These are phyloP conservation scores for Poecilia gillii DNA, from an alignment of 2,797 vertebrate species.

Conservation along the genomic window DNA sequence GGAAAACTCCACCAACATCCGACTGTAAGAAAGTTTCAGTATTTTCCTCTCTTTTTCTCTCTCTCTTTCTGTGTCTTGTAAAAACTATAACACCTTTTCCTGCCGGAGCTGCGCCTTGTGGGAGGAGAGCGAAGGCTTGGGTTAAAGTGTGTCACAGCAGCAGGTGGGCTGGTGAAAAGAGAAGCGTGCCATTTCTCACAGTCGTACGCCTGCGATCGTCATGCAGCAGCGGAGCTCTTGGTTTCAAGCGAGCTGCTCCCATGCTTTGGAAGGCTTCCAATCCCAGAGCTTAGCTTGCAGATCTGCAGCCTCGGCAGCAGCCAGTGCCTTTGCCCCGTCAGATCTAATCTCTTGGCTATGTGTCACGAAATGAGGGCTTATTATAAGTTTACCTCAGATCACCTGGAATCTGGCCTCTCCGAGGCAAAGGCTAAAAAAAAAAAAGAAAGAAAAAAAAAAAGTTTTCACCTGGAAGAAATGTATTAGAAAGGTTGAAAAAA, in stretches of 20 bases:
- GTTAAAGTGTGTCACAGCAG: slow-evolving; percentile 18
- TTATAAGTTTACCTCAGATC: slow-evolving; percentile 76
- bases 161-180: slow-evolving; percentile 28
- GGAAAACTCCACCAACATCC: slow-evolving; percentile 49
- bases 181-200: slow-evolving; percentile 31
- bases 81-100: slow-evolving; percentile 10
- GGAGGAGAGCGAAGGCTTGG: slow-evolving; percentile 28
- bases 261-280: slow-evolving; percentile 68
- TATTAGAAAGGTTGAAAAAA: neutral
- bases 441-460: slow-evolving; percentile 16
- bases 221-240: slow-evolving; percentile 31
- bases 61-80: neutral
- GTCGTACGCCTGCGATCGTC: slow-evolving; percentile 34
- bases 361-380: slow-evolving; percentile 75
- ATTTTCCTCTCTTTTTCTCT: neutral
- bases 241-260: slow-evolving; percentile 45
- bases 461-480: slow-evolving; percentile 58
- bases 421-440: slow-evolving; percentile 18
- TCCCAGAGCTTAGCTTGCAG: slow-evolving; percentile 69
- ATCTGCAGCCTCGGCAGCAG: slow-evolving; percentile 69
- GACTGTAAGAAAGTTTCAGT: slow-evolving; percentile 20
- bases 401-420: slow-evolving; percentile 55
- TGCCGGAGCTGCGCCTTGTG: slow-evolving; percentile 6
- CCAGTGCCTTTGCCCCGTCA: slow-evolving; percentile 72
- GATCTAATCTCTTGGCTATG: slow-evolving; percentile 72